phyloP scores from a whole-genome alignment of 2,113 vertebrate genomes.

The Damaliscus lunatus region DNA sequence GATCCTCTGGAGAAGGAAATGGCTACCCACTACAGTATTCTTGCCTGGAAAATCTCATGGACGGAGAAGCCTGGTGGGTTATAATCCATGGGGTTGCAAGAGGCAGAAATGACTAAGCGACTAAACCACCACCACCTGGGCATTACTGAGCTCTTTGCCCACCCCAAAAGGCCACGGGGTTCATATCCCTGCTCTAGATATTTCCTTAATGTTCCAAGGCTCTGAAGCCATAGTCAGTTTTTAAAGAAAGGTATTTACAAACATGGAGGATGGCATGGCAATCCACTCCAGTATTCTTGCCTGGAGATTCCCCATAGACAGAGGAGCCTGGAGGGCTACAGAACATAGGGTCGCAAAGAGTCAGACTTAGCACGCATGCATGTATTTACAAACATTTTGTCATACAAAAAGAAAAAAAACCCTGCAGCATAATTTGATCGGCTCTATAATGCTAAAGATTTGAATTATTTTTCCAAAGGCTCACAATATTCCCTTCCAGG shows the following conservation, averaged over 20 bases:
- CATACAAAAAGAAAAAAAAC: neutral
- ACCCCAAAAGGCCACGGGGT: neutral
- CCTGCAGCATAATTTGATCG: neutral
- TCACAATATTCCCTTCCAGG: neutral
- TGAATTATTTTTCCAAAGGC: neutral
- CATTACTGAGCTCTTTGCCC: neutral
- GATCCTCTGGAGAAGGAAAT: neutral
- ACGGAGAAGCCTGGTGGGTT: neutral
- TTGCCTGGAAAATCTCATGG: neutral
- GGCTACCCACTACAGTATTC: neutral
- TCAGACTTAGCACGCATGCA: neutral
- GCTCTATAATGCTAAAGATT: neutral
- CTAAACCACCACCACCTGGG: neutral
- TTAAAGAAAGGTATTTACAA: neutral
- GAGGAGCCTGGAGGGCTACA: neutral
- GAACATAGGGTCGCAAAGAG: neutral
- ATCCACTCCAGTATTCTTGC: neutral
- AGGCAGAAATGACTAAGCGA: neutral
- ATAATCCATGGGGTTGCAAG: neutral
- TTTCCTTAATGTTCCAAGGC: neutral
- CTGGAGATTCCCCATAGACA: neutral
- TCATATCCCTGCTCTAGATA: neutral
- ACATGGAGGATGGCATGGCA: neutral
- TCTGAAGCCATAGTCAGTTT: neutral
- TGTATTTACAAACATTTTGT: neutral